Conservation (phyloP, 2,113 vertebrate species). For the Megaceryle torquata region DNA sequence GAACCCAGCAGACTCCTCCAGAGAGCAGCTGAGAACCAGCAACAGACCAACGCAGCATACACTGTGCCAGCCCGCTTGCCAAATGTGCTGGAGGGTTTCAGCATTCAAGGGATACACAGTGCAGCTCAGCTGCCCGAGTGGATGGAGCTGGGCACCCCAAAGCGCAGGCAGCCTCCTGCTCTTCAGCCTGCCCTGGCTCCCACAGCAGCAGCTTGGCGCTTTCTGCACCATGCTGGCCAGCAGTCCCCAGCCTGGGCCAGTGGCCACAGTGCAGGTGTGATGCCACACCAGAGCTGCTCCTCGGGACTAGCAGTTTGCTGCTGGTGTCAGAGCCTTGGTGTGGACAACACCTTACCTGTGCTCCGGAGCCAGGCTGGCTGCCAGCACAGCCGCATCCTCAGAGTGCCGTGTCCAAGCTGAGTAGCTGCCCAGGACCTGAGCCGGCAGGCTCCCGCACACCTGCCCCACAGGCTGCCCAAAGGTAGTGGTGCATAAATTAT, state of each 20-base stretch:
- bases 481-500: not conserved
- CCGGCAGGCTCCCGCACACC: not conserved
- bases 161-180: not conserved
- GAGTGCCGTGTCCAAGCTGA: rapidly evolving
- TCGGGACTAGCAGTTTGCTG: not conserved
- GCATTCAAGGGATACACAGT: not conserved
- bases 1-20: not conserved
- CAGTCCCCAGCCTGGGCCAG: rapidly evolving
- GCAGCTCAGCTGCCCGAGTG: not conserved
- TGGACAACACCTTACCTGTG: too few relatives aligned
- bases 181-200: rapidly evolving
- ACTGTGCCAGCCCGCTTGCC: not conserved
- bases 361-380: not conserved
- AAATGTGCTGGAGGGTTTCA: rapidly evolving
- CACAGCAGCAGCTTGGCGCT: not conserved
- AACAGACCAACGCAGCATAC: rapidly evolving
- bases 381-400: not conserved
- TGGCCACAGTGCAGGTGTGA: rapidly evolving
- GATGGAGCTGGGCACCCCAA: not conserved
- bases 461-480: not conserved
- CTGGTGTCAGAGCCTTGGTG: not conserved
- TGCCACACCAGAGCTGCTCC: too few relatives aligned
- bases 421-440: not conserved
- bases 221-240: not conserved
- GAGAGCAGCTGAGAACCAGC: not conserved